Percentiles rank a stretch among this genome's conserved stretches.
phyloP scores from a whole-genome alignment of 2,113 vertebrate genomes.

The Pardalotus punctatus region DNA sequence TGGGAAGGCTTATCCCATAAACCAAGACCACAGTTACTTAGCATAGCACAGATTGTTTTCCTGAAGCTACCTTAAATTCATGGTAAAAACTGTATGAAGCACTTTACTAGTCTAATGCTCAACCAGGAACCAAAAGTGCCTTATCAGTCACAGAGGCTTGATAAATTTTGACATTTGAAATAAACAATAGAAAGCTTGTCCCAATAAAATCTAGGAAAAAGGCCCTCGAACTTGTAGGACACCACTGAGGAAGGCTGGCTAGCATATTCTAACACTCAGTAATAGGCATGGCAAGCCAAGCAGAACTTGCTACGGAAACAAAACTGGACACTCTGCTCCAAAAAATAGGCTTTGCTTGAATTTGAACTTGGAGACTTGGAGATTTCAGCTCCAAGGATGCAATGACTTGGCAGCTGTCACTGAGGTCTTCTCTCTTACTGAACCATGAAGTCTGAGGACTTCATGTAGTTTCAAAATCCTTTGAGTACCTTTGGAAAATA shows the following conservation, averaged over 20 bases:
- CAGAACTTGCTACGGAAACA: background rate
- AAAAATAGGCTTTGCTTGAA: background rate
- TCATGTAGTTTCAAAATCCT: background rate
- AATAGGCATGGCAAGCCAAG: background rate
- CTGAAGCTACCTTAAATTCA: background rate
- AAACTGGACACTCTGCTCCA: background rate
- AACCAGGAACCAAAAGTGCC: background rate
- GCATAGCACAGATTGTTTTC: background rate
- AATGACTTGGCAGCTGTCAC: background rate
- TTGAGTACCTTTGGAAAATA: background rate
- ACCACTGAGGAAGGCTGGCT: background rate
- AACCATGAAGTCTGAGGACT: background rate
- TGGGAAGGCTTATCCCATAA: background rate
- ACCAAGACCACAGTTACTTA: background rate
- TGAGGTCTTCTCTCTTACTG: background rate
- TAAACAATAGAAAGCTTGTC: background rate
- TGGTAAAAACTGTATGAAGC: background rate
- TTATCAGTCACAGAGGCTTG: accelerated
- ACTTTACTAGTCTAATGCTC: background rate
- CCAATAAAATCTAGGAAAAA: background rate
- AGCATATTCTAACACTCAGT: background rate
- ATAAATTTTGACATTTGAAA: background rate
- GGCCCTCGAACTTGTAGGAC: background rate
- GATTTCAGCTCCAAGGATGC: background rate
- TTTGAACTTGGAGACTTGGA: background rate